Evolutionary conservation across 2,113 vertebrate genomes (phyloP).

Genomic region (Acrocephalus arundinaceus): DNA sequence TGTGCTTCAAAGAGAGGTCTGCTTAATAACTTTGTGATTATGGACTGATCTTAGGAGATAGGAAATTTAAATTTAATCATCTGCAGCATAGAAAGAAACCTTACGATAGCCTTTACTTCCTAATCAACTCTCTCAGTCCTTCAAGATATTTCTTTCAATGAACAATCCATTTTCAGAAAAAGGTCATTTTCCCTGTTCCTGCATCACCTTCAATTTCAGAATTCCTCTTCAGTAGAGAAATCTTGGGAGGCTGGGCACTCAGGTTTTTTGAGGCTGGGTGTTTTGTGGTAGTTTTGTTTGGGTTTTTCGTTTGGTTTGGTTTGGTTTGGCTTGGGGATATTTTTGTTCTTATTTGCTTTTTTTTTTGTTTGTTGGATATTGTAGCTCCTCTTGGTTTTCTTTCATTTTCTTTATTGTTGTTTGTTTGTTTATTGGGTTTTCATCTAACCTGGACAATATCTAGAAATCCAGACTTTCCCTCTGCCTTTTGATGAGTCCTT

Average conservation of each 20-base stretch:
- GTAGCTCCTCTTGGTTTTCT: background rate
- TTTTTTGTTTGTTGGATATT: background rate
- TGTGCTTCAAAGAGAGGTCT: background rate
- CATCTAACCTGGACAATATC: background rate
- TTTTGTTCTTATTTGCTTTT: background rate
- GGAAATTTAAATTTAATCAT: background rate
- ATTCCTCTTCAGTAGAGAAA: background rate
- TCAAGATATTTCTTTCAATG: background rate
- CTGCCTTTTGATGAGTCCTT: background rate
- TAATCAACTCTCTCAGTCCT: background rate
- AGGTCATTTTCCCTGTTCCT: background rate
- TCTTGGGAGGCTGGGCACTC: rapidly evolving
- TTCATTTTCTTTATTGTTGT: background rate
- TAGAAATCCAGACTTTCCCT: background rate
- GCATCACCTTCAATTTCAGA: background rate
- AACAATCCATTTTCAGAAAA: background rate
- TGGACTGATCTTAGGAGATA: background rate
- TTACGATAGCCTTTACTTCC: background rate
- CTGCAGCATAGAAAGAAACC: background rate
- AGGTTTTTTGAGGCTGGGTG: no score
- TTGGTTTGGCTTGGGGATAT: background rate
- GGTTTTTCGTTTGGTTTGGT: background rate
- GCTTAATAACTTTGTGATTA: background rate
- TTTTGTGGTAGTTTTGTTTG: background rate
- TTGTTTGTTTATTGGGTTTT: background rate